These are phyloP conservation scores for Ellobium chinense DNA, from an alignment of 2,888 invertebrate genomes.

Conservation along the genomic window DNA sequence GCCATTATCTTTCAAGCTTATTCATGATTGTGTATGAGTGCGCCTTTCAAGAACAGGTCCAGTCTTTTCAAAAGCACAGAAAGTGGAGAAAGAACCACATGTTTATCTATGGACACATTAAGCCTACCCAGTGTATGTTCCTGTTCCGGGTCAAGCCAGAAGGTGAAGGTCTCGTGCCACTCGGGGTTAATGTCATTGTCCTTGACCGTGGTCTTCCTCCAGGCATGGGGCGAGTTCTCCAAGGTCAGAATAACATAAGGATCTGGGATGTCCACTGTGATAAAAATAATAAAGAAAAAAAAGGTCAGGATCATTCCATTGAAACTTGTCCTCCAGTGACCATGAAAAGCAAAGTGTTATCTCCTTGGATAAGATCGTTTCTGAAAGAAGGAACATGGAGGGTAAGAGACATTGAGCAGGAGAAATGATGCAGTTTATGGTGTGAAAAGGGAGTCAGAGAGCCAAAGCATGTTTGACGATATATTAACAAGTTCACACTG, in stretches of 20 bases:
- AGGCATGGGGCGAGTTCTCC: conserved; percentile 75
- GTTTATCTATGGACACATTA: too few species aligned
- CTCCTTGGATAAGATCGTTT: too few species aligned
- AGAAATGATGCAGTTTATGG: too few species aligned
- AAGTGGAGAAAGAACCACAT: not conserved
- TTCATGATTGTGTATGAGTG: too few species aligned
- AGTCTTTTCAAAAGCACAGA: not conserved
- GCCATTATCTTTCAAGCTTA: too few species aligned
- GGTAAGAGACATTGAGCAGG: too few species aligned
- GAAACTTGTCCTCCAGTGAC: not conserved
- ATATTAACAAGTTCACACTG: too few species aligned
- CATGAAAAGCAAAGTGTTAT: too few species aligned
- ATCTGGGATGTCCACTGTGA: conserved; percentile 78
- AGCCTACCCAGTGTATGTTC: conserved; percentile 72
- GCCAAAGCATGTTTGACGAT: too few species aligned
- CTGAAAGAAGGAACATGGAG: too few species aligned
- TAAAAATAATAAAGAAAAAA: not conserved
- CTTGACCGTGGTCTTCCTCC: conserved; percentile 74
- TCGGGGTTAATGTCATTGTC: conserved; percentile 77
- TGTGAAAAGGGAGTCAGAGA: too few species aligned
- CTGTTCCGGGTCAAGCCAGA: conserved; percentile 74
- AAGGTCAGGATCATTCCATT: not conserved
- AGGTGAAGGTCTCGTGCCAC: conserved; percentile 79
- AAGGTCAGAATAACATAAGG: conserved; percentile 78
- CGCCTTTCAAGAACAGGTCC: too few species aligned